These are phyloP conservation scores for Tragelaphus scriptus DNA, from an alignment of 2,113 vertebrate genomes.

Conservation along the genomic window DNA sequence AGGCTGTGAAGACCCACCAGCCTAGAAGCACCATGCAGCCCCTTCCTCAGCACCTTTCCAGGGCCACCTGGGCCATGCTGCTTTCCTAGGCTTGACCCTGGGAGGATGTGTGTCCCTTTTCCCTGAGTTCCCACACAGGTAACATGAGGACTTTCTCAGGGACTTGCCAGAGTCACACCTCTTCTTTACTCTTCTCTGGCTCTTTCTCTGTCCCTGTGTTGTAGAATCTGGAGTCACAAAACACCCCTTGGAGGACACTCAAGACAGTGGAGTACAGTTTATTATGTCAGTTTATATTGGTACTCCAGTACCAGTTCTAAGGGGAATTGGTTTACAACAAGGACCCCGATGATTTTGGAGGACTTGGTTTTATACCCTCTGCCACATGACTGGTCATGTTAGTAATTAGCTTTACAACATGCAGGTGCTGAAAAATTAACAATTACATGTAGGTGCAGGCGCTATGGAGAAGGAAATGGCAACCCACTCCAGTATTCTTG, in stretches of 20 bases:
- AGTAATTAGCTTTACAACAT: not conserved
- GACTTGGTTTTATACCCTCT: not conserved
- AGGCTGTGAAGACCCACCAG: not conserved
- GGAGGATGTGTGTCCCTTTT: not conserved
- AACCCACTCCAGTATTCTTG: no score
- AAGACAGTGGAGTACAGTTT: not conserved
- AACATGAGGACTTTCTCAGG: not conserved
- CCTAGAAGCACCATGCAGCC: not conserved
- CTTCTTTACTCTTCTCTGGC: not conserved
- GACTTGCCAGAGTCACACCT: not conserved
- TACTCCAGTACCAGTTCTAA: not conserved
- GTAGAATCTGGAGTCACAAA: not conserved
- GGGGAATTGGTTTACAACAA: not conserved
- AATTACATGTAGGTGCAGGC: not conserved
- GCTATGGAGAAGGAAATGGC: not conserved
- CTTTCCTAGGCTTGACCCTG: not conserved
- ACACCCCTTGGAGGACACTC: not conserved
- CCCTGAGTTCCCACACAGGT: not conserved
- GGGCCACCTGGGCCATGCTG: not conserved
- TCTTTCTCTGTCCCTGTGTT: not conserved
- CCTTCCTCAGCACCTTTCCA: not conserved
- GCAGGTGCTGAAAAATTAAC: not conserved
- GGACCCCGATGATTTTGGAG: not conserved
- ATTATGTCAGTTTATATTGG: not conserved
- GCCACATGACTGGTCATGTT: not conserved